A percentile compares a stretch with the other conserved stretches of the same genome.
phyloP scores from a whole-genome alignment of 2,888 invertebrate genomes.

The Ormyrus pomaceus region DNA sequence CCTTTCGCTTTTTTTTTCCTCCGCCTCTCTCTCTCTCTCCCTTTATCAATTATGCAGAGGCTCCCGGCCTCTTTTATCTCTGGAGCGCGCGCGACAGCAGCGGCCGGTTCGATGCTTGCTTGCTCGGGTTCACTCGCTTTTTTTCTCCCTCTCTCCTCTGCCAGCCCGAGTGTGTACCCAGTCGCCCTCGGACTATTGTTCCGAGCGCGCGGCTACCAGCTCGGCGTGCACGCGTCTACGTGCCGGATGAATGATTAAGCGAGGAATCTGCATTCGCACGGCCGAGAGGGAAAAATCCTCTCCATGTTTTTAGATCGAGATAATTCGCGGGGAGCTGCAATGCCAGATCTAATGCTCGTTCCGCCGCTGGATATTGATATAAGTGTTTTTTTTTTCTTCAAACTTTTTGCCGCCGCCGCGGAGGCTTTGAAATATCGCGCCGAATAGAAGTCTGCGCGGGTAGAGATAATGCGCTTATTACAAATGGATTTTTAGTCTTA shows the following conservation, averaged over 20 bases:
- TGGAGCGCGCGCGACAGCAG: neutral
- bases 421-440: no score
- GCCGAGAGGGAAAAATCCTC: neutral
- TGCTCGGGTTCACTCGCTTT: no score
- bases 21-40: neutral
- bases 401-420: neutral
- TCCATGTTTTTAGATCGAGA: slow-evolving; percentile 30
- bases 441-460: no score
- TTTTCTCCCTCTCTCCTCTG: no score
- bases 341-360: neutral
- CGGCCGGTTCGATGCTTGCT: no score
- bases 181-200: slow-evolving; percentile 20
- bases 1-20: neutral
- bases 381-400: neutral
- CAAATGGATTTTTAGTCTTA: no score
- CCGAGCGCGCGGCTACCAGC: neutral
- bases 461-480: no score
- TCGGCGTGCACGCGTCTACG: neutral
- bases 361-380: neutral
- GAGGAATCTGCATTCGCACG: neutral
- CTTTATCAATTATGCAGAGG: slow-evolving; percentile 23
- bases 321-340: neutral
- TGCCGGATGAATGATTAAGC: slow-evolving; percentile 31
- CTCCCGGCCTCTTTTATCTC: neutral
- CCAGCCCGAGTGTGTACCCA: neutral